Evolutionary conservation across 2,113 vertebrate genomes (phyloP).

Genomic region (Ciconia boyciana): DNA sequence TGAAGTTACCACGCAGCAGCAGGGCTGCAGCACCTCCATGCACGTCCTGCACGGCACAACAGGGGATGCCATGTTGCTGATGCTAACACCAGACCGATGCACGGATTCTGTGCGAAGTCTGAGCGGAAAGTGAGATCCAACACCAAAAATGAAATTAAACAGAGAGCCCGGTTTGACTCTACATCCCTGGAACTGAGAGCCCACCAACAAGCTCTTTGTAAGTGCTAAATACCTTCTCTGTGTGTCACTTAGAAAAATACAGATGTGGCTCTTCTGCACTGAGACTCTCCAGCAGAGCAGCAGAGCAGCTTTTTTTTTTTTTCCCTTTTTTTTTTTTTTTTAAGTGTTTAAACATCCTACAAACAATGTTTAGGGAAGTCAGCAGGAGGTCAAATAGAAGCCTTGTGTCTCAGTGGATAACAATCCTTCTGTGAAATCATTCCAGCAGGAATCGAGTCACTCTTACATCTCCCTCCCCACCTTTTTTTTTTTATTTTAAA

Average conservation of each 20-base stretch:
- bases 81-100: fast-evolving
- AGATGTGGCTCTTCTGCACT: not conserved
- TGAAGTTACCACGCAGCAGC: not conserved
- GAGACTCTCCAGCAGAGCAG: not conserved
- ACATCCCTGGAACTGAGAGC: not conserved
- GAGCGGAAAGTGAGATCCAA: not conserved
- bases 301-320: not conserved
- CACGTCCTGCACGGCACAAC: fast-evolving
- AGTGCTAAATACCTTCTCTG: conserved; percentile 22
- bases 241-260: conserved; percentile 13
- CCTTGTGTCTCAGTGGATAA: conserved; percentile 51
- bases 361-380: conserved; percentile 57
- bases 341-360: conserved; percentile 38
- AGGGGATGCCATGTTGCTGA: fast-evolving
- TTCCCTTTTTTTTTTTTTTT: not conserved
- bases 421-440: conserved; percentile 52
- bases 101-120: not conserved
- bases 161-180: not conserved
- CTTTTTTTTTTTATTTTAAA: conserved; percentile 21
- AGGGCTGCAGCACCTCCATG: not conserved
- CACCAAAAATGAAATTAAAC: not conserved
- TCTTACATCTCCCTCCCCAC: conserved; percentile 31
- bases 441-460: conserved; percentile 33
- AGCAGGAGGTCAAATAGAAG: conserved; percentile 59
- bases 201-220: not conserved